A percentile compares a stretch with the other conserved stretches of the same genome.
Evolutionary conservation across 2,888 invertebrate genomes (phyloP).

Genomic region (Archips crataeganus): DNA sequence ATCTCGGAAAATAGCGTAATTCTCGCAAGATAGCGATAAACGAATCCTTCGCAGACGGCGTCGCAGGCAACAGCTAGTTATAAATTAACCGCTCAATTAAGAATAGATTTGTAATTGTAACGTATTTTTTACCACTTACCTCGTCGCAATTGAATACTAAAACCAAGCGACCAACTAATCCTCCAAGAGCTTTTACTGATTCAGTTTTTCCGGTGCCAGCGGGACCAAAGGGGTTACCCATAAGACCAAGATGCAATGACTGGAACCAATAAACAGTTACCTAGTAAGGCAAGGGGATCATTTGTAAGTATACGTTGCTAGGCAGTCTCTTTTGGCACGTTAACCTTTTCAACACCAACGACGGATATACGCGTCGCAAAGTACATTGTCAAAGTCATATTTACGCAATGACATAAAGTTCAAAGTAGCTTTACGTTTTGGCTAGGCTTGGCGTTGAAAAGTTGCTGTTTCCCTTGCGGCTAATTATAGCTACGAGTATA

Average conservation of each 20-base stretch:
- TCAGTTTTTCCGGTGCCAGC: constrained; percentile 99
- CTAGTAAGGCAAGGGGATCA: not conserved
- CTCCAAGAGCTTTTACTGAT: constrained; percentile 97
- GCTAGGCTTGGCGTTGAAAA: too few species aligned
- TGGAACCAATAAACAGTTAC: constrained; percentile 60
- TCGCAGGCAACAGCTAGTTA: too few species aligned
- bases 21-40: too few species aligned
- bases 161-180: constrained; percentile 96
- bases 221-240: constrained; percentile 99
- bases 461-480: too few species aligned
- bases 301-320: not conserved
- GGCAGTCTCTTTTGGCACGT: not conserved
- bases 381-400: too few species aligned
- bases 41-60: too few species aligned
- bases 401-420: too few species aligned
- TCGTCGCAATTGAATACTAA: constrained; percentile 99
- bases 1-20: not conserved
- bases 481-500: too few species aligned
- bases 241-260: constrained; percentile 97
- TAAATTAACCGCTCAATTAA: not conserved
- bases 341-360: too few species aligned
- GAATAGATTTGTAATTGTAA: not conserved
- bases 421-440: too few species aligned
- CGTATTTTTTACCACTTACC: constrained; percentile 65
- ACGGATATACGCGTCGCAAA: too few species aligned